Percentiles rank a stretch among this genome's conserved stretches.
Conservation (phyloP, 1,140 invertebrate genomes). For the Diorhabda sublineata region DNA sequence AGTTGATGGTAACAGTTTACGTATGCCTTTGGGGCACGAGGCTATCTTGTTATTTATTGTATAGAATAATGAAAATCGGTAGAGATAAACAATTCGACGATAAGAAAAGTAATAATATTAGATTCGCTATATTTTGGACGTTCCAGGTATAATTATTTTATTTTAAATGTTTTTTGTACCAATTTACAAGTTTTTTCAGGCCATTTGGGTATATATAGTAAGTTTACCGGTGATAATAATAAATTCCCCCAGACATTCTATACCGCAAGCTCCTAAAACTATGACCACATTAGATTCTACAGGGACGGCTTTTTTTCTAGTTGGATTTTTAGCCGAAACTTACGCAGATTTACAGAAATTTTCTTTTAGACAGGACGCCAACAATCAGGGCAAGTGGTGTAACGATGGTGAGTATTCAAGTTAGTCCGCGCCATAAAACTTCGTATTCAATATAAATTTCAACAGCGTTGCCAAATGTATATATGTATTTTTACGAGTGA, state of each 20-base stretch:
- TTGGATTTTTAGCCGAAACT: constrained; percentile 81
- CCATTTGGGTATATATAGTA: constrained; percentile 88
- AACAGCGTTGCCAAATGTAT: too few species aligned
- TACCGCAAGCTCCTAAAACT: constrained; percentile 70
- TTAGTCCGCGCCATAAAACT: too few species aligned
- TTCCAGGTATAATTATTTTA: constrained; percentile 63
- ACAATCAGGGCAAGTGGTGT: constrained; percentile 86
- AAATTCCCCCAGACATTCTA: constrained; percentile 79
- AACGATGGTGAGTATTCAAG: constrained; percentile 63
- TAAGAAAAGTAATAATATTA: constrained; percentile 76
- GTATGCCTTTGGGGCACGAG: constrained; percentile 82
- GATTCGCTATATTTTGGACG: constrained; percentile 87
- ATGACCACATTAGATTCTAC: constrained; percentile 81
- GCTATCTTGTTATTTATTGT: constrained; percentile 80
- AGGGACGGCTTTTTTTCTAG: constrained; percentile 76
- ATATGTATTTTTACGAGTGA: too few species aligned
- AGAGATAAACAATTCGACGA: constrained; percentile 88
- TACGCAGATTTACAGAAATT: constrained; percentile 91
- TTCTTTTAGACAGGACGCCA: constrained; percentile 78
- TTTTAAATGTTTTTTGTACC: constrained; percentile 3
- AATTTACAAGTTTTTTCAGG: constrained; percentile 53
- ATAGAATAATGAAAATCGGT: constrained; percentile 83
- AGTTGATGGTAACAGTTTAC: constrained; percentile 81
- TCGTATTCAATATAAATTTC: too few species aligned
- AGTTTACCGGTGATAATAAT: constrained; percentile 88